Evolutionary conservation across 2,113 vertebrate species (phyloP).

Genomic region (Lepidothrix coronata): DNA sequence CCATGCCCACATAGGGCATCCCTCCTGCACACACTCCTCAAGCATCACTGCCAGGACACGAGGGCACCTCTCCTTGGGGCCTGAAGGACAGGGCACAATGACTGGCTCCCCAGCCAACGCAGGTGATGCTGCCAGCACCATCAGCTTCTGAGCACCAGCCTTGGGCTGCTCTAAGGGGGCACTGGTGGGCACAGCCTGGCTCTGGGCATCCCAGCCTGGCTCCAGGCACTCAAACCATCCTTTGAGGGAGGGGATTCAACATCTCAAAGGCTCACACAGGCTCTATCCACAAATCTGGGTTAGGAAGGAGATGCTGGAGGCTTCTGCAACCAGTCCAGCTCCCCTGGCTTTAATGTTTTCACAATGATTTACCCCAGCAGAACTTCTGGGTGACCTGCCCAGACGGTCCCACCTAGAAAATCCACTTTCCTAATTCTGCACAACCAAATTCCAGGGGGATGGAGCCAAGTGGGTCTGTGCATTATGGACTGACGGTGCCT

Average conservation of each 20-base stretch:
- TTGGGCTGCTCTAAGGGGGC: not conserved
- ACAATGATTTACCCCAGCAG: not conserved
- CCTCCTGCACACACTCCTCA: not conserved
- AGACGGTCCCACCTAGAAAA: not conserved
- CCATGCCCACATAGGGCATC: accelerated
- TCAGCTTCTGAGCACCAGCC: not conserved
- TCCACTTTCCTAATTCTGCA: not conserved
- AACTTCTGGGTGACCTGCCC: not conserved
- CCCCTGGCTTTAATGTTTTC: not conserved
- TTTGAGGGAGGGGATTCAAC: not conserved
- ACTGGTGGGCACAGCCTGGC: not conserved
- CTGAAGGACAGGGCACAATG: accelerated
- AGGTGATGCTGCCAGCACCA: not conserved
- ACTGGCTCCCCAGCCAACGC: not conserved
- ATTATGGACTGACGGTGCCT: not conserved
- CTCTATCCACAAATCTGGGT: not conserved
- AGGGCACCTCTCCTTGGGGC: not conserved
- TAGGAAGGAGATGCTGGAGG: not conserved
- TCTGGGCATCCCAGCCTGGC: not conserved
- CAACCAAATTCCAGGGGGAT: not conserved
- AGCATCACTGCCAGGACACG: accelerated
- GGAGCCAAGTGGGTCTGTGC: not conserved
- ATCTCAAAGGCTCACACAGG: not conserved
- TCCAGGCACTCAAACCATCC: not conserved
- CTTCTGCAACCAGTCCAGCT: not conserved